These are phyloP conservation scores for Cuniculus paca DNA, from an alignment of 2,797 vertebrate species.

Conservation along the genomic window DNA sequence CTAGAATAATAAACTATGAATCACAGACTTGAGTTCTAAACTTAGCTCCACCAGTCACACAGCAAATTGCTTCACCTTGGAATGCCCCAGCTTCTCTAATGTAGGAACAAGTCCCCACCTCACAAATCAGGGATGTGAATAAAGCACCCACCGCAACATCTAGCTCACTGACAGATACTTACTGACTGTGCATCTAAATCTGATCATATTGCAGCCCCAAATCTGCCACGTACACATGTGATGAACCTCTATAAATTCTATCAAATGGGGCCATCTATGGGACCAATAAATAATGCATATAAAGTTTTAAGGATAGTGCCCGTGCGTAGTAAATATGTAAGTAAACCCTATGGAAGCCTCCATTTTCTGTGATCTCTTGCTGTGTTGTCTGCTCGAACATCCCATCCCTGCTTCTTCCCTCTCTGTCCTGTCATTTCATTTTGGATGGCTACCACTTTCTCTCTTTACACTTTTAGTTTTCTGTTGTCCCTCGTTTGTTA, in stretches of 20 bases:
- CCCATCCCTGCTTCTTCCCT: accelerated
- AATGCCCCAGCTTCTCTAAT: neutral
- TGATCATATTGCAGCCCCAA: neutral
- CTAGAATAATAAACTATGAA: neutral
- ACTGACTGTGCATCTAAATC: neutral
- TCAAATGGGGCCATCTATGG: neutral
- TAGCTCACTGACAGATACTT: neutral
- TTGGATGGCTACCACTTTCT: neutral
- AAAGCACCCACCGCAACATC: no score
- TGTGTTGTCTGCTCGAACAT: neutral
- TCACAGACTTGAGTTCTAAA: neutral
- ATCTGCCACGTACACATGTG: neutral
- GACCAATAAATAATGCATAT: neutral
- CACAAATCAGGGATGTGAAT: neutral
- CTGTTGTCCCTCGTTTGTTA: neutral
- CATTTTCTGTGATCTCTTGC: neutral
- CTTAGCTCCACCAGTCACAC: neutral
- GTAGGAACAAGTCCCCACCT: neutral
- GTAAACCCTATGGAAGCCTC: neutral
- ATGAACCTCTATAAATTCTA: neutral
- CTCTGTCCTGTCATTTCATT: neutral
- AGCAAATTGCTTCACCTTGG: neutral
- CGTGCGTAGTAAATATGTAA: neutral
- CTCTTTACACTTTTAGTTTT: neutral
- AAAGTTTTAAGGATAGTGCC: neutral